phyloP scores from a whole-genome alignment of 2,888 invertebrate genomes.

The Heliconius ethilla region DNA sequence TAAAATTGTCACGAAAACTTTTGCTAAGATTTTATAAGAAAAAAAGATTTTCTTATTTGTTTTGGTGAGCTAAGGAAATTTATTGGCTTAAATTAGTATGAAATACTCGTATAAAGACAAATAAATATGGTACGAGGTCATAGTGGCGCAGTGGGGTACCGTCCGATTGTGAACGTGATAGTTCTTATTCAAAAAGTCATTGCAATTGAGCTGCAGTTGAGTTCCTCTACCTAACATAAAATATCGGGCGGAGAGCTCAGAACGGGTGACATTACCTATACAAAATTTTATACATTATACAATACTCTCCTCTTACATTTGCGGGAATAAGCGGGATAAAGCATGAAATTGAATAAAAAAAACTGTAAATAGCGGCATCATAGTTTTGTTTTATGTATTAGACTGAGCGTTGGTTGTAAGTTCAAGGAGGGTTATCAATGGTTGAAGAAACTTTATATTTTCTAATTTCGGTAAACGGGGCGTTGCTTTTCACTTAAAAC shows the following conservation, averaged over 20 bases:
- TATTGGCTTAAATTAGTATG: constrained; percentile 2
- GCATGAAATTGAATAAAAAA: too few species aligned
- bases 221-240: too few species aligned
- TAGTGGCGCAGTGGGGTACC: neutral
- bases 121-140: neutral
- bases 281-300: neutral
- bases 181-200: neutral
- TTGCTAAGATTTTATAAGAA: neutral
- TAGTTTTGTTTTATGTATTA: too few species aligned
- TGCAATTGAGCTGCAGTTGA: too few species aligned
- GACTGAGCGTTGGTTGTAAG: too few species aligned
- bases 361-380: too few species aligned
- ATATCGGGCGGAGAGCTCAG: neutral
- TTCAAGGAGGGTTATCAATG: too few species aligned
- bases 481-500: too few species aligned
- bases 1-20: constrained; percentile 19
- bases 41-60: constrained; percentile 4
- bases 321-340: neutral
- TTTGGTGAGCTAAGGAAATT: neutral
- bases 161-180: neutral
- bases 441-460: too few species aligned
- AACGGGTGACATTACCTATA: neutral
- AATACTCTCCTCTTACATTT: neutral
- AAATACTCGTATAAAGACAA: too few species aligned
- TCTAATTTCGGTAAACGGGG: too few species aligned